phyloP scores from a whole-genome alignment of 2,888 invertebrate genomes.

The Trachelus iudaicus region DNA sequence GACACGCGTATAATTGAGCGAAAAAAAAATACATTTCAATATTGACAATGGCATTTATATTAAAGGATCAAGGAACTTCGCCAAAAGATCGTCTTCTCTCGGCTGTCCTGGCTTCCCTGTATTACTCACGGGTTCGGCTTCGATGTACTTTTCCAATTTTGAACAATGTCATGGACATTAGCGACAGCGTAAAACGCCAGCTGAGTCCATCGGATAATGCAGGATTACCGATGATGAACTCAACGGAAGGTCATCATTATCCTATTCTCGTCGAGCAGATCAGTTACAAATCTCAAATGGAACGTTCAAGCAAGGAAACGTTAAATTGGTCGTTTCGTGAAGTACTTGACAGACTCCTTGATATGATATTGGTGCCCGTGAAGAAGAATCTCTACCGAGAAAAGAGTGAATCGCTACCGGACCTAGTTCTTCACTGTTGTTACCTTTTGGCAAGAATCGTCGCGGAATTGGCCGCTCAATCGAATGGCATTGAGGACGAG shows the following conservation, averaged over 20 bases:
- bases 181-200: constrained; percentile 68
- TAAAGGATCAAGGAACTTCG: constrained; percentile 64
- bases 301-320: constrained; percentile 55
- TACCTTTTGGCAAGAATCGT: constrained; percentile 85
- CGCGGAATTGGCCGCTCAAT: constrained; percentile 87
- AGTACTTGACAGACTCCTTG: constrained; percentile 83
- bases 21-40: neutral
- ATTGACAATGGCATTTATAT: constrained; percentile 17
- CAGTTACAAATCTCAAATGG: constrained; percentile 74
- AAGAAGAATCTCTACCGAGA: constrained; percentile 69
- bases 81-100: constrained; percentile 75
- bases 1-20: too few relatives aligned
- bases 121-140: constrained; percentile 80
- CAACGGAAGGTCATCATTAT: constrained; percentile 77
- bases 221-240: constrained; percentile 75
- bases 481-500: constrained; percentile 82
- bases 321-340: constrained; percentile 79
- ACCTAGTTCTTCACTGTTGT: constrained; percentile 77
- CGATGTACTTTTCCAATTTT: constrained; percentile 81
- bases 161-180: constrained; percentile 66
- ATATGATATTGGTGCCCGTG: constrained; percentile 85
- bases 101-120: constrained; percentile 87
- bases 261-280: constrained; percentile 84
- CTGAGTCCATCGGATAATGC: constrained; percentile 78
- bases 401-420: constrained; percentile 69